A percentile compares a stretch with the other conserved stretches of the same genome.
Conservation (phyloP, 2,113 vertebrate species). For the Grallaria varia region DNA sequence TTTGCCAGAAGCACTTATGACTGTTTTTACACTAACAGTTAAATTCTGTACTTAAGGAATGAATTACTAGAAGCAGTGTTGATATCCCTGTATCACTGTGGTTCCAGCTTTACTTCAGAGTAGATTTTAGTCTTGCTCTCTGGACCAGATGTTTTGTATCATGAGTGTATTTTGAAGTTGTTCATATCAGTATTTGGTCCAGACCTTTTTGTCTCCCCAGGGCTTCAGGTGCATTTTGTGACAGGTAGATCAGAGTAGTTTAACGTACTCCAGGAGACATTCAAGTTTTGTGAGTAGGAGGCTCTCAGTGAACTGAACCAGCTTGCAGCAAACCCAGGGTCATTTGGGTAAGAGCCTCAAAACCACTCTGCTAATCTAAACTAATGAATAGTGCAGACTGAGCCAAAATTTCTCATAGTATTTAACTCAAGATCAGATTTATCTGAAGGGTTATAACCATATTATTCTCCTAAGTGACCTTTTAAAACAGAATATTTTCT, state of each 20-base stretch:
- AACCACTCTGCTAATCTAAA: not conserved
- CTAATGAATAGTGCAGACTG: not conserved
- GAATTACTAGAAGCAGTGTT: not conserved
- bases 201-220: not conserved
- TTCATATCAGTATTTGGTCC: not conserved
- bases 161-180: not conserved
- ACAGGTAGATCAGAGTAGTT: not conserved
- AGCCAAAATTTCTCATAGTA: not conserved
- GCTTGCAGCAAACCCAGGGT: not conserved
- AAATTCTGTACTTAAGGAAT: not conserved
- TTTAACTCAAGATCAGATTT: not conserved
- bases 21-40: not conserved
- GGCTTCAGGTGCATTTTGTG: not conserved
- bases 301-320: not conserved
- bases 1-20: not conserved
- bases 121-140: not conserved
- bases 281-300: not conserved
- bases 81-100: not conserved
- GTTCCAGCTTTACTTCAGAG: not conserved
- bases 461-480: not conserved
- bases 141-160: not conserved
- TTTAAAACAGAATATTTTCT: not conserved
- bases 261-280: not conserved
- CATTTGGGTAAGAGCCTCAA: not conserved
- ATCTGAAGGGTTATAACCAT: not conserved